A percentile compares a stretch with the other conserved stretches of the same genome.
phyloP scores from a whole-genome alignment of 2,888 invertebrate species.

The Cheilosia pagana region DNA sequence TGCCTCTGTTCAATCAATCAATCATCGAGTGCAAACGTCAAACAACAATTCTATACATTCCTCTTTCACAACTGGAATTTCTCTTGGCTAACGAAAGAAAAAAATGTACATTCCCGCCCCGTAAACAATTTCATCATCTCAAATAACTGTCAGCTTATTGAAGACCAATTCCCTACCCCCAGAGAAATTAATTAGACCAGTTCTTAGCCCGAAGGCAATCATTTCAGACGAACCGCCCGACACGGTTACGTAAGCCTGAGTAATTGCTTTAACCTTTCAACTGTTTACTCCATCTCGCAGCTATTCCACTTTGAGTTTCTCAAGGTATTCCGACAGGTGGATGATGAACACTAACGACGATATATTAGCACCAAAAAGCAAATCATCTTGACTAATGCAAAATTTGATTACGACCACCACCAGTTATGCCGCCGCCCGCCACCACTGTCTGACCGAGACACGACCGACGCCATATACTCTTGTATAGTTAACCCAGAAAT shows the following conservation, averaged over 20 bases:
- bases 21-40: slow-evolving; percentile 35
- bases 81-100: slow-evolving; percentile 1
- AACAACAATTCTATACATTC: slow-evolving; percentile 2
- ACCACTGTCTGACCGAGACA: background rate
- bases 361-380: slow-evolving; percentile 75
- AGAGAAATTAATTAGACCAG: slow-evolving; percentile 72
- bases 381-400: slow-evolving; percentile 75
- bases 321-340: slow-evolving; percentile 71
- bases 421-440: slow-evolving; percentile 26
- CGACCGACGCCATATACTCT: background rate
- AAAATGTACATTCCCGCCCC: slow-evolving; percentile 43
- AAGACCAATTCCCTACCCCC: slow-evolving; percentile 65
- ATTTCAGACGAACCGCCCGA: slow-evolving; percentile 40
- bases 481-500: slow-evolving; percentile 65
- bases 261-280: slow-evolving; percentile 73
- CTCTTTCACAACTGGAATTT: slow-evolving; percentile 16
- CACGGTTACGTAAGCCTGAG: slow-evolving; percentile 69
- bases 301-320: slow-evolving; percentile 66
- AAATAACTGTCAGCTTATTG: slow-evolving; percentile 67
- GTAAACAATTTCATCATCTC: slow-evolving; percentile 67
- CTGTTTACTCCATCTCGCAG: slow-evolving; percentile 58
- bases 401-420: slow-evolving; percentile 74
- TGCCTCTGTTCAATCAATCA: slow-evolving; percentile 45
- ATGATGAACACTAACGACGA: slow-evolving; percentile 74
- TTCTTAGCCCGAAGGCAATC: slow-evolving; percentile 57